Conservation (phyloP, 2,113 vertebrate genomes). For the Neomonachus schauinslandi region DNA sequence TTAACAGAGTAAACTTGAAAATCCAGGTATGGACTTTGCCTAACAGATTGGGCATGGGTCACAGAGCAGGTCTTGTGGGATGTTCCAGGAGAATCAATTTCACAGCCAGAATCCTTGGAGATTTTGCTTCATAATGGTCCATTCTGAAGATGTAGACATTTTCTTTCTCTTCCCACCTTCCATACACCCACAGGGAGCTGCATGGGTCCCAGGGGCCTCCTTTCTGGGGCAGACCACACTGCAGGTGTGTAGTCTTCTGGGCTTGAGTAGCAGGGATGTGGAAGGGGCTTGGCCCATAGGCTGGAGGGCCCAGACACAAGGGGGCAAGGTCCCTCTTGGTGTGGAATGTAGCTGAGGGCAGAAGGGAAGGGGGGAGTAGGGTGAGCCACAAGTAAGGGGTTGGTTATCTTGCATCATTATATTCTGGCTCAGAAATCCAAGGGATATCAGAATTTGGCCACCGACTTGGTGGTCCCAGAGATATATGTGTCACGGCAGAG, state of each 20-base stretch:
- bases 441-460: background rate
- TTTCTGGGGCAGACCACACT: background rate
- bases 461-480: background rate
- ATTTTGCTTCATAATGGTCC: background rate
- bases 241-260: background rate
- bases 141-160: background rate
- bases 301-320: background rate
- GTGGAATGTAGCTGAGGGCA: too few relatives aligned
- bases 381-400: background rate
- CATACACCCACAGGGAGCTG: background rate
- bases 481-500: background rate
- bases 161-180: background rate
- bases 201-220: background rate
- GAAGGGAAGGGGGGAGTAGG: background rate
- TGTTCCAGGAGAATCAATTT: background rate
- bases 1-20: slow-evolving; percentile 52
- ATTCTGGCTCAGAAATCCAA: background rate
- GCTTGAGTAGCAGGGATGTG: background rate
- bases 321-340: background rate
- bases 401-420: background rate
- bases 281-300: background rate
- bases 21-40: background rate
- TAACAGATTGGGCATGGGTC: background rate
- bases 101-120: background rate
- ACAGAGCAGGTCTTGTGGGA: background rate